A percentile compares a stretch with the other conserved stretches of the same genome.
Evolutionary conservation across 2,797 vertebrate genomes (phyloP).

Genomic region (Aplochiton taeniatus): DNA sequence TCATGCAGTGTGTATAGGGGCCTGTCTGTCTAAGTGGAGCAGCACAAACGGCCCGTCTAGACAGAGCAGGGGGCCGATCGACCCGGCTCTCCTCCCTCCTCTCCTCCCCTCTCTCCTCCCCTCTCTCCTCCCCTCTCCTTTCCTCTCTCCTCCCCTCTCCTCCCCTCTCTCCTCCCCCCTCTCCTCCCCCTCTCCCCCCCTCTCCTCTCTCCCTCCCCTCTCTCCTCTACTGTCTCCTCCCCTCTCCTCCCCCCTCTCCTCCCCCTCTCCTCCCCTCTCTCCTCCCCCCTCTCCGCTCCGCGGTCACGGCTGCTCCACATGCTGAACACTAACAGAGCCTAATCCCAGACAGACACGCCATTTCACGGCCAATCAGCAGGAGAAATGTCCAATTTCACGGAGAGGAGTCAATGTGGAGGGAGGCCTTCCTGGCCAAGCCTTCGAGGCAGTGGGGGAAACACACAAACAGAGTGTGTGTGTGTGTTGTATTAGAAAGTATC

Average conservation of each 20-base stretch:
- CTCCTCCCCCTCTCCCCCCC: conserved; percentile 1
- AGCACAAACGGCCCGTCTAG: too few species aligned
- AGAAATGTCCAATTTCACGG: conserved; percentile 78
- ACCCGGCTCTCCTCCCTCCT: background rate
- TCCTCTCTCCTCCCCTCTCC: background rate
- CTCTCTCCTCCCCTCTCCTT: conserved; percentile 1
- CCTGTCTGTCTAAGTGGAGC: background rate
- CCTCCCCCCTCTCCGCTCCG: conserved; percentile 4
- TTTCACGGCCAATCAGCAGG: conserved; percentile 76
- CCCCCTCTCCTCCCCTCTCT: too few species aligned
- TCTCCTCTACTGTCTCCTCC: too few species aligned
- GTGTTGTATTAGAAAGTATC: background rate
- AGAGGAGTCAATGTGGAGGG: conserved; percentile 48
- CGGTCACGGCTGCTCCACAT: conserved; percentile 49
- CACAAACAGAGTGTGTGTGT: background rate
- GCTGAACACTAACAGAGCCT: conserved; percentile 50
- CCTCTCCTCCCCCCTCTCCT: conserved; percentile 1
- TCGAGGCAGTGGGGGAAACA: background rate
- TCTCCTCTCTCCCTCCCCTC: background rate
- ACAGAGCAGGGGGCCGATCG: too few species aligned
- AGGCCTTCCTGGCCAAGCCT: conserved; percentile 1
- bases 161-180: conserved; percentile 1
- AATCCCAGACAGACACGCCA: conserved; percentile 72
- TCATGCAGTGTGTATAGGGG: background rate
- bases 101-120: background rate